Conservation (phyloP, 1,140 invertebrate species). For the Drosophila pachea region DNA sequence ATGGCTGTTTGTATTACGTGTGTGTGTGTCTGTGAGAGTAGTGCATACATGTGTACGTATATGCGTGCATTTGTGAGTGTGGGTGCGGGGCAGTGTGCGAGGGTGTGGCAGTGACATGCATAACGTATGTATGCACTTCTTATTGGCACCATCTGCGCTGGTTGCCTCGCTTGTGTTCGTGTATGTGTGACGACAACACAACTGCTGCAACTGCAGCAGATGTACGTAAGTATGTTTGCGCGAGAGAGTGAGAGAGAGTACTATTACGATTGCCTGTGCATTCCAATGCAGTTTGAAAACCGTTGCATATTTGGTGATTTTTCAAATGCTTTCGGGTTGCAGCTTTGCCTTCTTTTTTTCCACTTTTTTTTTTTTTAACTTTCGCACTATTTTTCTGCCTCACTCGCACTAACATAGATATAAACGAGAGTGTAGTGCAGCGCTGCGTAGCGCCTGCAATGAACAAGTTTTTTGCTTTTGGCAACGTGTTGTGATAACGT, state of each 20-base stretch:
- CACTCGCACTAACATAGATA: conserved; percentile 7
- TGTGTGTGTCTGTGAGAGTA: not conserved
- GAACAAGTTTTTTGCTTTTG: conserved; percentile 53
- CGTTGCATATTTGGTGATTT: conserved; percentile 49
- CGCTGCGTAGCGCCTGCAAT: conserved; percentile 17
- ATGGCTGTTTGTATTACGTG: not conserved
- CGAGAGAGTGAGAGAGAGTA: conserved; percentile 38
- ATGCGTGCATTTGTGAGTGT: not conserved
- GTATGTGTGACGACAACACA: not conserved
- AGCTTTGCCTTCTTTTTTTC: conserved; percentile 19
- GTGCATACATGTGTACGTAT: too few relatives aligned
- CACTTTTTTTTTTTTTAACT: conserved; percentile 24
- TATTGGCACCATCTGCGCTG: conserved; percentile 25
- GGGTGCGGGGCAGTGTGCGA: conserved; percentile 41
- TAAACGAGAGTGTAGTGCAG: not conserved
- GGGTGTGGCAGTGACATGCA: conserved; percentile 70
- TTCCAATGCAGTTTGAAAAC: conserved; percentile 51
- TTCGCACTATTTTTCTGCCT: conserved; percentile 12
- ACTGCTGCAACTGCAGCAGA: conserved; percentile 21
- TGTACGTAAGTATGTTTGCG: conserved; percentile 6
- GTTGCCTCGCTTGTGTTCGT: not conserved
- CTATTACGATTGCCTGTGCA: conserved; percentile 39
- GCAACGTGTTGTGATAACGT: conserved; percentile 48
- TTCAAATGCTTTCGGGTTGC: conserved; percentile 30
- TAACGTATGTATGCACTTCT: conserved; percentile 32